Evolutionary conservation across 2,113 vertebrate genomes (phyloP).

Genomic region (Gracilinanus agilis): DNA sequence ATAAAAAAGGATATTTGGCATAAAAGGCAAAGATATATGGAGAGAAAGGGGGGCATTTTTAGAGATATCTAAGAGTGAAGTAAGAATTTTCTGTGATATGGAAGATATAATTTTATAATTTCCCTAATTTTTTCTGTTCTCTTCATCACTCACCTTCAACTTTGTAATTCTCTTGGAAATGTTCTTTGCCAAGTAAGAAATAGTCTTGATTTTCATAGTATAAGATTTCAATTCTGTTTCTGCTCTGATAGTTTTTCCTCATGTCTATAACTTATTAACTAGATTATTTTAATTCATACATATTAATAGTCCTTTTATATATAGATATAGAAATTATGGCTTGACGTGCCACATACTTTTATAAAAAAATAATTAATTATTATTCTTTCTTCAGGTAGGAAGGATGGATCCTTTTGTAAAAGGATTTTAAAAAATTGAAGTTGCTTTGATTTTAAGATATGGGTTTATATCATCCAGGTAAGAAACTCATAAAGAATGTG

Average conservation of each 20-base stretch:
- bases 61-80: background rate
- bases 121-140: constrained; percentile 3
- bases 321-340: constrained; percentile 75
- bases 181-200: constrained; percentile 58
- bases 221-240: constrained; percentile 47
- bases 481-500: too few relatives aligned
- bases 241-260: constrained; percentile 65
- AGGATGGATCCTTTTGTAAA: constrained; percentile 42
- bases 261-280: constrained; percentile 58
- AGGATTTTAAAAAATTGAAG: constrained; percentile 29
- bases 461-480: background rate
- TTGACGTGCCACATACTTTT: constrained; percentile 77
- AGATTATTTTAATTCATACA: constrained; percentile 75
- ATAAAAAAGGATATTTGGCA: too few relatives aligned
- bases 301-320: constrained; percentile 81
- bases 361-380: constrained; percentile 82
- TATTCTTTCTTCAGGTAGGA: constrained; percentile 74
- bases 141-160: constrained; percentile 19
- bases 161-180: constrained; percentile 61
- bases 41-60: background rate
- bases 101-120: background rate
- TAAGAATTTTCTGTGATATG: background rate
- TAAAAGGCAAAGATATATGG: too few relatives aligned
- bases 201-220: constrained; percentile 61
- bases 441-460: constrained; percentile 25